These are phyloP conservation scores for Nomada ruficornis DNA, from an alignment of 2,888 invertebrate genomes.

Conservation along the genomic window DNA sequence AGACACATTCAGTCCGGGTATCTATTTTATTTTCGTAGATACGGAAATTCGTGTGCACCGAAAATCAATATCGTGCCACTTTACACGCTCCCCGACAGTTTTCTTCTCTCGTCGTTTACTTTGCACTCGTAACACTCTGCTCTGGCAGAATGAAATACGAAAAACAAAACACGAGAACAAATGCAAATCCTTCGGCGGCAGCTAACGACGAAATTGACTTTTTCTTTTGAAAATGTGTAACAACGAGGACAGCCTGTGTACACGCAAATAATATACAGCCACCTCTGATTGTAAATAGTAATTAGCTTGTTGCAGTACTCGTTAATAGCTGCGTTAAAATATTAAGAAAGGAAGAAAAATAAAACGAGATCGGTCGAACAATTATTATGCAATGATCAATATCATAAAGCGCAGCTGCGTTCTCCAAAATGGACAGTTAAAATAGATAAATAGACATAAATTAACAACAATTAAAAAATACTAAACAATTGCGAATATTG, in stretches of 20 bases:
- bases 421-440: constrained; percentile 26
- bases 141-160: constrained; percentile 15
- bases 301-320: constrained; percentile 3
- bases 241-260: too few relatives aligned
- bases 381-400: constrained; percentile 45
- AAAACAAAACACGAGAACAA: not conserved
- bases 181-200: not conserved
- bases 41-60: constrained; percentile 22
- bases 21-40: constrained; percentile 18
- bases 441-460: constrained; percentile 58
- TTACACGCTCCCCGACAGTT: not conserved
- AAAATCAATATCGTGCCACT: constrained; percentile 22
- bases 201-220: constrained; percentile 20
- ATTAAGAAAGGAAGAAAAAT: constrained; percentile 10
- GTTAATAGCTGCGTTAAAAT: constrained; percentile 12
- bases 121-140: constrained; percentile 27
- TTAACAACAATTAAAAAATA: constrained; percentile 55
- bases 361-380: constrained; percentile 38
- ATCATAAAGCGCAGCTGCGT: constrained; percentile 44
- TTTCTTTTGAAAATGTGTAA: too few relatives aligned
- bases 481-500: constrained; percentile 26
- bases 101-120: constrained; percentile 16
- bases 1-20: constrained; percentile 27
- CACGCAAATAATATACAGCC: constrained; percentile 21
- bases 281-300: constrained; percentile 15